Percentiles rank a stretch among this genome's conserved stretches.
Conservation (phyloP, 2,888 invertebrate genomes). For the Heterodera filipjevi region DNA sequence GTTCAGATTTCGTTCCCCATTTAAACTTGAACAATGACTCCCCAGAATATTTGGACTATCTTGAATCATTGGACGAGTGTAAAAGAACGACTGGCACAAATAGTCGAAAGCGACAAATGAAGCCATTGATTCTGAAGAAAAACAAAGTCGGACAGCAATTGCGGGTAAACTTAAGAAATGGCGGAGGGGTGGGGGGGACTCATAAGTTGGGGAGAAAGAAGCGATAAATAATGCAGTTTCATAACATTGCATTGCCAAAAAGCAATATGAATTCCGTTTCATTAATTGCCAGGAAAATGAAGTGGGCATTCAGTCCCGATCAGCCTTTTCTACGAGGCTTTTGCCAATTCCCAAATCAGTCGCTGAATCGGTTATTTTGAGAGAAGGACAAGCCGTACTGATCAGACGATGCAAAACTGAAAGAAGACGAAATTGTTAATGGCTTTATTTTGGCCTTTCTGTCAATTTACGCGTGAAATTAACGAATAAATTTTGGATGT, state of each 20-base stretch:
- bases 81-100: conserved; percentile 22
- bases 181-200: too few species aligned
- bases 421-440: background rate
- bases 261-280: background rate
- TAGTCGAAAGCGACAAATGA: conserved; percentile 2
- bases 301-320: background rate
- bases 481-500: too few species aligned
- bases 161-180: too few species aligned
- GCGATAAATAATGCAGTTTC: too few species aligned
- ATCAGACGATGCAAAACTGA: conserved; percentile 18
- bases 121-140: conserved; percentile 35
- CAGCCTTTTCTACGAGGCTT: conserved; percentile 19
- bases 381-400: conserved; percentile 35
- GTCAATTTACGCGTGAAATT: too few species aligned
- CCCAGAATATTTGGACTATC: conserved; percentile 39
- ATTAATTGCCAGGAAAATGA: background rate
- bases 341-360: conserved; percentile 23
- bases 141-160: conserved; percentile 4
- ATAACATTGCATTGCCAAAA: too few species aligned
- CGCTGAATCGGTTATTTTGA: conserved; percentile 30
- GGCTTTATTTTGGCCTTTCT: background rate
- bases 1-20: conserved; percentile 43
- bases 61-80: conserved; percentile 41
- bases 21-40: conserved; percentile 42
- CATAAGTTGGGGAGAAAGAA: too few species aligned